Conservation (phyloP, 2,113 vertebrate species). For the Diadophis punctatus region DNA sequence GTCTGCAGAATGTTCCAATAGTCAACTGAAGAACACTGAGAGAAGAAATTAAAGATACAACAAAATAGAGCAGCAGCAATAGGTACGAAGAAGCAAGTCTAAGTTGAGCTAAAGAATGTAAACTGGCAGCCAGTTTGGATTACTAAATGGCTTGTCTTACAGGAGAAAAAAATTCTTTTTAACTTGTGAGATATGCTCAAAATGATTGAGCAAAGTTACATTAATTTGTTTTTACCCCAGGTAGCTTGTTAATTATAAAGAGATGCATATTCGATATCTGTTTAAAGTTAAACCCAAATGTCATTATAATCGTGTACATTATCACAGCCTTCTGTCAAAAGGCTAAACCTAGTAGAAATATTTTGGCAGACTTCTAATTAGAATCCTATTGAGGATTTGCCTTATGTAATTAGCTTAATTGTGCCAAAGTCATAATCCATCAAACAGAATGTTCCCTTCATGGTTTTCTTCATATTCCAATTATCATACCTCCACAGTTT, state of each 20-base stretch:
- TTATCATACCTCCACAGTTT: not conserved
- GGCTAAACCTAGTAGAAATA: not conserved
- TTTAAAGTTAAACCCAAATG: not conserved
- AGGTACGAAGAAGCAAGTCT: not conserved
- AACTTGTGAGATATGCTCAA: not conserved
- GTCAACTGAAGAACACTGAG: not conserved
- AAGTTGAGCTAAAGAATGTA: not conserved
- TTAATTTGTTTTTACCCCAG: not conserved
- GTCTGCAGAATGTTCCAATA: not conserved
- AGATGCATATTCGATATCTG: not conserved
- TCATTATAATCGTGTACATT: not conserved
- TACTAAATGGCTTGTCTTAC: not conserved
- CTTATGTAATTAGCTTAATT: not conserved
- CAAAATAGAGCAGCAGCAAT: not conserved
- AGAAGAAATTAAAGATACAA: not conserved
- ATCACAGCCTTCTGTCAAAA: not conserved
- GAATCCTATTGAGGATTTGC: not conserved
- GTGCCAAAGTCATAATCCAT: not conserved
- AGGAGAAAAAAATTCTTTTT: not conserved
- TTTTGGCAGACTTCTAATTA: not conserved
- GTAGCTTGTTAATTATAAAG: not conserved
- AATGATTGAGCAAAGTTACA: not conserved
- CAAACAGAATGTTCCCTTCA: not conserved
- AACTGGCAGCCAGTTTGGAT: not conserved
- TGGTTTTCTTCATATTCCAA: not conserved